Conservation (phyloP, 2,888 invertebrate genomes). For the Carcina quercana region DNA sequence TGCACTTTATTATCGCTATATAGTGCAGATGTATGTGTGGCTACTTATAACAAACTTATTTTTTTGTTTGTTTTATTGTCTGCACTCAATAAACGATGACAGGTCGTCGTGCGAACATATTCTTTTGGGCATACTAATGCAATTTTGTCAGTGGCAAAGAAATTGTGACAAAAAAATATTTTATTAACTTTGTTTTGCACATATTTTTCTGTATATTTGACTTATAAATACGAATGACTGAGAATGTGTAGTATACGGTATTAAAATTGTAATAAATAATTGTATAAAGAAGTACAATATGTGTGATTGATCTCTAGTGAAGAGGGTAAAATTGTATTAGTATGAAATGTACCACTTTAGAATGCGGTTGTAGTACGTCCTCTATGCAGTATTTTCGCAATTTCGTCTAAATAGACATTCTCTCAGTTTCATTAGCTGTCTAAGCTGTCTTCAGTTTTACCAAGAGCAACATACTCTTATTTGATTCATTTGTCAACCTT, state of each 20-base stretch:
- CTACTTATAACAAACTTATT: background rate
- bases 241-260: slow-evolving; percentile 48
- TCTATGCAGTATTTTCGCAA: too few relatives aligned
- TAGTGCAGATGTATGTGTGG: background rate
- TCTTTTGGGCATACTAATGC: slow-evolving; percentile 6
- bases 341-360: too few relatives aligned
- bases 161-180: slow-evolving; percentile 39
- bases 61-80: background rate
- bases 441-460: too few relatives aligned
- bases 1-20: too few relatives aligned
- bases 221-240: slow-evolving; percentile 40
- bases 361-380: too few relatives aligned
- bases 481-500: too few relatives aligned
- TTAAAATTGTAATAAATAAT: slow-evolving; percentile 33
- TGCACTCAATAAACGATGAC: background rate
- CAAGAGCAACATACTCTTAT: too few relatives aligned
- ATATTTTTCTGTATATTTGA: too few relatives aligned
- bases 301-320: slow-evolving; percentile 41
- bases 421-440: too few relatives aligned
- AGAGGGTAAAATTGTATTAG: slow-evolving; percentile 24
- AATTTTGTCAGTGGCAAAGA: slow-evolving; percentile 4
- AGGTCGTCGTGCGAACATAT: too few relatives aligned
- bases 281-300: slow-evolving; percentile 53
- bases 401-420: too few relatives aligned
- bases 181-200: slow-evolving; percentile 23